Evolutionary conservation across 1,140 invertebrate species (phyloP), one percentile per base, ranked within the genome.

Genomic region (Neodiprion virginianus): DNA sequence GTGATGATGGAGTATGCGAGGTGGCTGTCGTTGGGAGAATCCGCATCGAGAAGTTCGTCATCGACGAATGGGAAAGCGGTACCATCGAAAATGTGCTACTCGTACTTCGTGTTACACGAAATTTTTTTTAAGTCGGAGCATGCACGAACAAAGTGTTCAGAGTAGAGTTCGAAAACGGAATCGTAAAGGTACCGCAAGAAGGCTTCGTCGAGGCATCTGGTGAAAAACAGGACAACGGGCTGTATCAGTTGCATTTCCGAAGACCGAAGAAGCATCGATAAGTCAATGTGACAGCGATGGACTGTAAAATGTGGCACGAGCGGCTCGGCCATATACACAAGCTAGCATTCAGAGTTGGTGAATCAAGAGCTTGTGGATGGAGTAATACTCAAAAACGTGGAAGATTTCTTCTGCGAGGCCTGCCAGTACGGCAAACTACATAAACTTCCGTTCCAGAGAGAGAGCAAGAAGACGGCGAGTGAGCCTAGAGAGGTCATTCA

Each of bases 381-480:
- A 47, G 69, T 48, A 17, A n/a, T 49, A 2, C 47, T 76, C 8
- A 17, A 67, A 21, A 28, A 76, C 14, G 72, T 21, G 17, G 68
- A 67, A 49, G 72, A 81, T n/a, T 71, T 78, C 17, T 74, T 74
- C 48, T 86, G 83, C 77, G 84, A 88, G 75, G 81, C 76, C 66
- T 88, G 87, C 76, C 78, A 85, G 53, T 72, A 74, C 11, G 85
- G 85, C 67, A 88, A 88, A 77, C 81, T 82, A 28, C 83, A 85
- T 76, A 21, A 83, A 40, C 74, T 79, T 23, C 76, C 80, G 8
- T 87, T 86, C 70, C 10, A 68, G 49, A 76, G 12, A 48, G 0
- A 11, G 11, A 81, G 81, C 68, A 75, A 82, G 28, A 74, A 50
- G 1, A 78, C 53, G 67, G 77, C 72, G 40, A 79, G 76, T 5